These are phyloP conservation scores for Mormyrus hasselquistii DNA, from an alignment of 2,797 vertebrate genomes.

Conservation along the genomic window DNA sequence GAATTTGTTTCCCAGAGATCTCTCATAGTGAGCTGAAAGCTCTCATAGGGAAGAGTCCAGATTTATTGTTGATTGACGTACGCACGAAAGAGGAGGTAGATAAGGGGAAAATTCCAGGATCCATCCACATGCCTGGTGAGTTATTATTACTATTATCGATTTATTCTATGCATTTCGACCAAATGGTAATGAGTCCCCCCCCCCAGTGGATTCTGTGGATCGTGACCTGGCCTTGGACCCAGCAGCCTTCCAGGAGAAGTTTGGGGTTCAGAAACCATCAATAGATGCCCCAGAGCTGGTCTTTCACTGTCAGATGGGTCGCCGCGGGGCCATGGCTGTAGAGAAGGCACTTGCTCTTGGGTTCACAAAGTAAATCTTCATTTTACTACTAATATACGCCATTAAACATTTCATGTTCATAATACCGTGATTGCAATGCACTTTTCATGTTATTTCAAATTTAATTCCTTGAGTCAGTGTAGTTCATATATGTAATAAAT, in stretches of 20 bases:
- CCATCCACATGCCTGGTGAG: conserved; percentile 68
- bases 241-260: conserved; percentile 59
- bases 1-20: conserved; percentile 35
- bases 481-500: neutral
- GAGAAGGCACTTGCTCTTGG: conserved; percentile 57
- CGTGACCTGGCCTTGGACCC: conserved; percentile 59
- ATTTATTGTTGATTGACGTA: conserved; percentile 65
- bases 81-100: conserved; percentile 64
- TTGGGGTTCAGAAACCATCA: conserved; percentile 56
- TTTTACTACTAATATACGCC: neutral
- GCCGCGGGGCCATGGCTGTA: conserved; percentile 56
- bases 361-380: conserved; percentile 56
- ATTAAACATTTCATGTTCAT: neutral
- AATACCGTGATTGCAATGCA: neutral
- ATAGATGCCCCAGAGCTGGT: conserved; percentile 55
- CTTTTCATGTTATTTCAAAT: neutral
- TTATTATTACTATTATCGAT: neutral
- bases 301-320: conserved; percentile 72
- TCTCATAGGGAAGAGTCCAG: conserved; percentile 45
- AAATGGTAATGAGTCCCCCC: neutral
- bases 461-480: neutral
- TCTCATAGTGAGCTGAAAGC: conserved; percentile 58
- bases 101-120: conserved; percentile 60
- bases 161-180: neutral
- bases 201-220: conserved; percentile 59